These are phyloP conservation scores for Conchocele bisecta DNA, from an alignment of 2,888 invertebrate genomes.

Conservation along the genomic window DNA sequence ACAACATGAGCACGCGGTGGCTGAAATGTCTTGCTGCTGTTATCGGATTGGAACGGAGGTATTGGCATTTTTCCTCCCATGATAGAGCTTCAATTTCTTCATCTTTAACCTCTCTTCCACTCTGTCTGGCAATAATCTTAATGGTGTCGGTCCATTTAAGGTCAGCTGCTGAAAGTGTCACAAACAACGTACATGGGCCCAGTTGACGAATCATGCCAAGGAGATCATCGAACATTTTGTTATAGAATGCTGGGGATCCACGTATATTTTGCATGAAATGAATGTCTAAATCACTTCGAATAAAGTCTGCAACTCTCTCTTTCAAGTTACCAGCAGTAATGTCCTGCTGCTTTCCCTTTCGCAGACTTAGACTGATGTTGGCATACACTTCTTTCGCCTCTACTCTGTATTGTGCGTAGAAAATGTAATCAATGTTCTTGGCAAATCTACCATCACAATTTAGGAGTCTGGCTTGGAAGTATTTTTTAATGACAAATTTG, in stretches of 20 bases:
- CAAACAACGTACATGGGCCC: slow-evolving; percentile 59
- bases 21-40: slow-evolving; percentile 60
- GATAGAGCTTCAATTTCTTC: slow-evolving; percentile 28
- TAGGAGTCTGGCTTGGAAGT: slow-evolving; percentile 31
- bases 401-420: slow-evolving; percentile 44
- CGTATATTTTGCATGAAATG: slow-evolving; percentile 50
- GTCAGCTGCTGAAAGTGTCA: slow-evolving; percentile 64
- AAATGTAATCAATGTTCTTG: slow-evolving; percentile 50
- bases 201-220: slow-evolving; percentile 66
- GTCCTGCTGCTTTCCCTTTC: slow-evolving; percentile 29
- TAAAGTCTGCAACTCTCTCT: slow-evolving; percentile 16
- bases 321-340: slow-evolving; percentile 43
- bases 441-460: slow-evolving; percentile 48
- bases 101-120: slow-evolving; percentile 19
- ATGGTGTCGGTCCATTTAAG: slow-evolving; percentile 61
- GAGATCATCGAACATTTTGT: slow-evolving; percentile 47
- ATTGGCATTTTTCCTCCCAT: slow-evolving; percentile 39
- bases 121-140: slow-evolving; percentile 37
- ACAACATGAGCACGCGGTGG: slow-evolving; percentile 24
- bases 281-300: slow-evolving; percentile 32
- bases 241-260: slow-evolving; percentile 57
- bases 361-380: slow-evolving; percentile 14
- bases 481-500: slow-evolving; percentile 29
- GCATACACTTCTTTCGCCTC: slow-evolving; percentile 50
- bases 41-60: slow-evolving; percentile 49